Evolutionary conservation across 1,140 invertebrate genomes (phyloP), one percentile per base, ranked within the genome.

Genomic region (Drepana arcuata): DNA sequence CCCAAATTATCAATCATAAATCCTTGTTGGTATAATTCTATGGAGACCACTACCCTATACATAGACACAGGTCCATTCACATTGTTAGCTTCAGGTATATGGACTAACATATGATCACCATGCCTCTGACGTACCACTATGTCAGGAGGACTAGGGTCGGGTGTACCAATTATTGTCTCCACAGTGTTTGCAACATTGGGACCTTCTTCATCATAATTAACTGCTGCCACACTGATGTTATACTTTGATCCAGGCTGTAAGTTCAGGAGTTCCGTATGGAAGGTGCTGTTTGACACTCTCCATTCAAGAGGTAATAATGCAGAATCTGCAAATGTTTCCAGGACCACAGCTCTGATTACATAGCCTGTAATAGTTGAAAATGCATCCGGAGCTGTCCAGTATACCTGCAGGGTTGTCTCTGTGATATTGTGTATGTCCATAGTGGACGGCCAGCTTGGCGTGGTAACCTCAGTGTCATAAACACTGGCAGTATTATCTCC

Each of bases 181-280:
- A 86, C 85, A 11, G 71, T 64, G 1, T 77, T 61, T 11, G 80
- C 85, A 2, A 82, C 70, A 16, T 85, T 72, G 1, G 87, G 72
- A 14, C 92, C 92, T 23, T 84, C 74, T 1, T 87, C 88, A 41
- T 88, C 79, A 26, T 53, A 70, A 46, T 90, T 92, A 2, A 83
- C 72, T 1, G 92, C 91, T 14, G 79, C 78, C 1, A 94, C 85
- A 16, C 87, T 88, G 6, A 94, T 84, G 35, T 88, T 89, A 55
- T 94, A 94, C 9, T 85, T 72, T 1, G 91, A 91, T 4, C 90
- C 92, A 1, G 92, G 90, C 34, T 90, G 86, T 2, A 95, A 67
- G 43, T 88, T 88, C 31, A 84, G 82, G 0, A 93, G 51, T 34
- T 86, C 83, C 7, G 80, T 74, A 9, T 72, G 55, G 0, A 77